phyloP scores from a whole-genome alignment of 2,797 vertebrate genomes.

The Caiman crocodilus region DNA sequence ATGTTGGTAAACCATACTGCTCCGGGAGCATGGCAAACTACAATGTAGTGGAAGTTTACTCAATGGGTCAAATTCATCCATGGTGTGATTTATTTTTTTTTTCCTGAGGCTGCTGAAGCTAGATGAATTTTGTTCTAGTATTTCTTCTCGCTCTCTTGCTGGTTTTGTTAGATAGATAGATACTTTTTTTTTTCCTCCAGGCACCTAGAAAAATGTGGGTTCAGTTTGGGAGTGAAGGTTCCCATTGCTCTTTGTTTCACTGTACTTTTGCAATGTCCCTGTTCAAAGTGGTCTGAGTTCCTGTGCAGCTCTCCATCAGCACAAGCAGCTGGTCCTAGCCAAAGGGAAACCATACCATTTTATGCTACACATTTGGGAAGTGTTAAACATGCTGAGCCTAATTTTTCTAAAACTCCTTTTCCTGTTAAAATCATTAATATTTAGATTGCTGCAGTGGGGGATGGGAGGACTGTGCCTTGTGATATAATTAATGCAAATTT shows the following conservation, averaged over 20 bases:
- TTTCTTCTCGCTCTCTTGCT: not conserved
- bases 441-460: slow-evolving; percentile 16
- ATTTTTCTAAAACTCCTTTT: slow-evolving; percentile 34
- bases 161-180: not conserved
- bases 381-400: slow-evolving; percentile 18
- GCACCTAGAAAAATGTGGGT: not conserved
- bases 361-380: fast-evolving
- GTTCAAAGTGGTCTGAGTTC: not conserved
- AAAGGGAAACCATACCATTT: not conserved
- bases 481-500: slow-evolving; percentile 59
- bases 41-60: not conserved
- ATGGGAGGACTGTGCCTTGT: not conserved
- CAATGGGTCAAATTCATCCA: not conserved
- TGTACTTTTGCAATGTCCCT: not conserved
- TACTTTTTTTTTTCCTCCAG: not conserved
- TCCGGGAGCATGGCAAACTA: not conserved
- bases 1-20: not conserved
- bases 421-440: slow-evolving; percentile 47
- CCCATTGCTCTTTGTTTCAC: not conserved
- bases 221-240: not conserved
- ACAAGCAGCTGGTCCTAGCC: slow-evolving; percentile 29
- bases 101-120: not conserved
- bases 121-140: not conserved
- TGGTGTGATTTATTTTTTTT: not conserved
- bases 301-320: not conserved